Evolutionary conservation across 2,888 invertebrate genomes (phyloP), one percentile per base, ranked within the genome.

Genomic region (Rambutsinella grinnellia): DNA sequence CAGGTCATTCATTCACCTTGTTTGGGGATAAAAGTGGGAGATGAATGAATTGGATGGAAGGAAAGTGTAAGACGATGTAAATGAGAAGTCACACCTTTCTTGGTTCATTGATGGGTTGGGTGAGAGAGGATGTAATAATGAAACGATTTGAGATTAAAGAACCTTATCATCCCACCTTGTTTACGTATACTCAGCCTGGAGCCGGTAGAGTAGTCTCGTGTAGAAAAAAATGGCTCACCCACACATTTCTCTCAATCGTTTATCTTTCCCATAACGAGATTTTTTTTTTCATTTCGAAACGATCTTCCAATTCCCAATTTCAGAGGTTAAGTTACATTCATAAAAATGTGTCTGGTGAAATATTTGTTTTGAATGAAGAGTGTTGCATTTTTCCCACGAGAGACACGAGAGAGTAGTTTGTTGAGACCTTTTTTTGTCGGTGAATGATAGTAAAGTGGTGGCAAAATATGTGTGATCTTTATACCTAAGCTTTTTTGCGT

Each of bases 381-480:
- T 8, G 13, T 8, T 36, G 13, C 36, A n/a, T n/a, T n/a, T 36
- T 36, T 36, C 36, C 36, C 36, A 36, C 36, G 36, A 36, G 6
- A 36, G 36, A 36, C 36, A 36, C 36, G 36, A 36, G 36, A 36
- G 36, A 8, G 36, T 13, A 36, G 5, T 49, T 17, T 44, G 44
- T 17, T 17, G 21, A 46, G 54, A 23, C 19, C n/a, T 47, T 27
- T 47, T 56, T 57, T 17, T 44, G 23, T 56, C 36, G 46, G 58
- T 54, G 57, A 67, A 67, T 49, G 46, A 65, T 58, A 68, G 46
- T 60, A 53, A 23, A 28, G 19, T 27, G 62, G 53, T 71, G 65
- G 72, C 74, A 66, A 72, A 72, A 72, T 66, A 53, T 44, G 66
- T n/a, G n/a, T n/a, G n/a, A n/a, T n/a, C n/a, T n/a, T n/a, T n/a